phyloP scores from a whole-genome alignment of 2,888 invertebrate genomes.

The Drosophila lacicola region DNA sequence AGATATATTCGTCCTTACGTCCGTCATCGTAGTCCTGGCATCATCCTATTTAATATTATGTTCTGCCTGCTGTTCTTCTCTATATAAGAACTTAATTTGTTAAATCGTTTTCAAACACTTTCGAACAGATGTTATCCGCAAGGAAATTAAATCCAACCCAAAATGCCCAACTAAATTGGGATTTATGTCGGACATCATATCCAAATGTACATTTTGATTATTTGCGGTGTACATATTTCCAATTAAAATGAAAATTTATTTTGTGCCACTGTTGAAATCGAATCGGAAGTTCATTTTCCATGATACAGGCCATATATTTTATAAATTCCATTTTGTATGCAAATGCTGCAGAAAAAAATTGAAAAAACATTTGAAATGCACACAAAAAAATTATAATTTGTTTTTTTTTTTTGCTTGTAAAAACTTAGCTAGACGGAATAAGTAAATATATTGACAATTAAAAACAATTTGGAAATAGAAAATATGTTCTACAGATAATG shows the following conservation, averaged over 20 bases:
- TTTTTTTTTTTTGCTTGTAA: too few relatives aligned
- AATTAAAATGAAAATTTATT: constrained; percentile 64
- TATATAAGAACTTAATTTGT: constrained; percentile 67
- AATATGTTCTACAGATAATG: too few relatives aligned
- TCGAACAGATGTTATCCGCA: constrained; percentile 70
- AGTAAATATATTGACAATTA: too few relatives aligned
- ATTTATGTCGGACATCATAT: constrained; percentile 31
- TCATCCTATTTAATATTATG: constrained; percentile 10
- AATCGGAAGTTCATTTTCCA: constrained; percentile 58
- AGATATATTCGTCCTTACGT: constrained; percentile 24
- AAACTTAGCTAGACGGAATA: too few relatives aligned
- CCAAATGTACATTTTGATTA: background rate
- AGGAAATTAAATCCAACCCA: constrained; percentile 59
- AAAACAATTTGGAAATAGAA: too few relatives aligned
- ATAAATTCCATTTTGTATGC: constrained; percentile 28
- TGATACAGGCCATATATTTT: constrained; percentile 34
- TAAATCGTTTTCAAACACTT: constrained; percentile 62
- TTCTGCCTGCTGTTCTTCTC: constrained; percentile 43
- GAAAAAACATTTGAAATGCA: constrained; percentile 26
- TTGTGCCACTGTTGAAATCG: constrained; percentile 28
- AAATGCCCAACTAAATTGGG: constrained; percentile 25
- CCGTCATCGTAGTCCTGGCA: constrained; percentile 1
- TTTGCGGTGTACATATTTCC: constrained; percentile 40
- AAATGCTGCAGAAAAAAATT: constrained; percentile 16
- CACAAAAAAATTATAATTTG: too few relatives aligned